Percentiles rank a stretch among this genome's conserved stretches.
These are phyloP conservation scores for Aspidiotus rigidus DNA, from an alignment of 2,888 invertebrate species.

Conservation along the genomic window DNA sequence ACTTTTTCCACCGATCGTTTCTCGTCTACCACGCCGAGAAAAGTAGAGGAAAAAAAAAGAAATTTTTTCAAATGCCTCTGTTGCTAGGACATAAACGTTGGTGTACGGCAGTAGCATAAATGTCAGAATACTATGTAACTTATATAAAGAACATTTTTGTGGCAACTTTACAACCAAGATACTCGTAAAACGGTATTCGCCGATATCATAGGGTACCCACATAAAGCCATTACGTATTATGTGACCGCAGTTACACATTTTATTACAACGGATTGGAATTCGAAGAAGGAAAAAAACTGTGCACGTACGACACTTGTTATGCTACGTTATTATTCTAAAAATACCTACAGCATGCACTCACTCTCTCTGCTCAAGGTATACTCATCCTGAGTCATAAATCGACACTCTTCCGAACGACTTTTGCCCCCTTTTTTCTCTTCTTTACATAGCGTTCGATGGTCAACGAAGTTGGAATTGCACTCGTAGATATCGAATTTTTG, in stretches of 20 bases:
- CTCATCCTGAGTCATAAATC: neutral
- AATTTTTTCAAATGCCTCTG: slow-evolving; percentile 5
- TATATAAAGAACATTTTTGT: slow-evolving; percentile 29
- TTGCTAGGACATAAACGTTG: slow-evolving; percentile 14
- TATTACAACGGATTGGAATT: slow-evolving; percentile 30
- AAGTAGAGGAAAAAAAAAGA: neutral
- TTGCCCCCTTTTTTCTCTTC: neutral
- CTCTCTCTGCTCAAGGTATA: neutral
- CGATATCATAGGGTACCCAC: slow-evolving; percentile 30
- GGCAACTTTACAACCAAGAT: slow-evolving; percentile 31
- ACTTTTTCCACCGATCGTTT: neutral
- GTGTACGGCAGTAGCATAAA: slow-evolving; percentile 23
- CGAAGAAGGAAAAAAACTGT: slow-evolving; percentile 14
- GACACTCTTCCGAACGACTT: neutral
- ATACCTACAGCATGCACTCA: too few relatives aligned
- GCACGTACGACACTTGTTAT: slow-evolving; percentile 27
- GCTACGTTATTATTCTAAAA: slow-evolving; percentile 17
- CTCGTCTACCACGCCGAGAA: neutral
- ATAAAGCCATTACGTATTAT: slow-evolving; percentile 33
- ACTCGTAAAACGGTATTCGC: slow-evolving; percentile 31
- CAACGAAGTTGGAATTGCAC: too few relatives aligned
- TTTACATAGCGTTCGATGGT: neutral
- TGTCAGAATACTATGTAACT: slow-evolving; percentile 30
- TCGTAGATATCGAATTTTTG: too few relatives aligned
- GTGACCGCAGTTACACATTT: slow-evolving; percentile 32